Evolutionary conservation across 2,888 invertebrate species (phyloP).

Genomic region (Timema podura): DNA sequence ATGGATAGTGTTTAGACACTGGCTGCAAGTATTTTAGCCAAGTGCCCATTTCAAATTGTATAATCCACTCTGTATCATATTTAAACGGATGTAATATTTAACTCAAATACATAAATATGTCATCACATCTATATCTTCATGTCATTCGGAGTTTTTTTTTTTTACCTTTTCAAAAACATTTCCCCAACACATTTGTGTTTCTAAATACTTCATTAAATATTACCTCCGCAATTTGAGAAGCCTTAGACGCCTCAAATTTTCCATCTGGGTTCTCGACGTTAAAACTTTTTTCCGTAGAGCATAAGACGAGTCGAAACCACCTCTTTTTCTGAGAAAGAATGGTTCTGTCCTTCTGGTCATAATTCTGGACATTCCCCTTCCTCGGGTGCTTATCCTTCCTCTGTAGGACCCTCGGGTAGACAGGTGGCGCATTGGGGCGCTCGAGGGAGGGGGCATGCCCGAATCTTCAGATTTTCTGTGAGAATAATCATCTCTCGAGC

Average conservation of each 20-base stretch:
- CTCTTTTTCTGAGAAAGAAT: conserved; percentile 31
- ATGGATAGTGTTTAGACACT: background rate
- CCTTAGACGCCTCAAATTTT: conserved; percentile 46
- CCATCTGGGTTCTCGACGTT: conserved; percentile 35
- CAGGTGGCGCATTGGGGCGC: conserved; percentile 25
- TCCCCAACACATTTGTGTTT: conserved; percentile 1
- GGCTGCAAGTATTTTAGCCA: background rate
- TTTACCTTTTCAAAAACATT: conserved; percentile 16
- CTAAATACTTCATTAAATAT: conserved; percentile 21
- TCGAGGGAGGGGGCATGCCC: conserved; percentile 29
- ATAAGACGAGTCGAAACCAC: conserved; percentile 29
- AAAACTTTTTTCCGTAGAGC: conserved; percentile 31
- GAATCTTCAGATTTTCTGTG: conserved; percentile 32
- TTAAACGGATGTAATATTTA: too few relatives aligned
- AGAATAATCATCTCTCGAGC: conserved; percentile 32
- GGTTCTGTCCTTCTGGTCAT: conserved; percentile 30
- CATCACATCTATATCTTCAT: too few relatives aligned
- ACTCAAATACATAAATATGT: too few relatives aligned
- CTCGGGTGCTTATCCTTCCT: conserved; percentile 30
- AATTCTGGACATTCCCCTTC: conserved; percentile 31
- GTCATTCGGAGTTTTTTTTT: conserved; percentile 17
- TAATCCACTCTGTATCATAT: background rate
- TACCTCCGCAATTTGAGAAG: conserved; percentile 47
- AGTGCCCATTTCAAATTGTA: background rate
- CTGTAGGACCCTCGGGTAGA: conserved; percentile 32